Evolutionary conservation across 2,888 invertebrate genomes (phyloP), one percentile per base, ranked within the genome.

Genomic region (Scaptomyza caliginosa): DNA sequence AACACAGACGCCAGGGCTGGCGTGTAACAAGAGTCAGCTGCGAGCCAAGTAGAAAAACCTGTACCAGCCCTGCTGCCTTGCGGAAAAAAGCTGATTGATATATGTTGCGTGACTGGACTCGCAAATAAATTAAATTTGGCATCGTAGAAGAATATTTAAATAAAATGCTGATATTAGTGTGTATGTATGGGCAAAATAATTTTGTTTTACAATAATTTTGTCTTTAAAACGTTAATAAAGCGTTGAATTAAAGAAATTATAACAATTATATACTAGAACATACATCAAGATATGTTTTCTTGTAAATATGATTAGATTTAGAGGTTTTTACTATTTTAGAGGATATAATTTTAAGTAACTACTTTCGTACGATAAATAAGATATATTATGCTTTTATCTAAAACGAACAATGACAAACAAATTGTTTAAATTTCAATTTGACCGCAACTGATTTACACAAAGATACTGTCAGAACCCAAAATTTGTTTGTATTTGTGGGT

Each of bases 401-500:
- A 64, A 70, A 69, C 71, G 76, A 78, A 79, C 75, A 88, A 88
- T 83, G 74, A 73, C 71, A 79, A 76, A 86, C 88, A 89, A 88
- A 88, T 89, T 88, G 82, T 76, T 69, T 76, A 81, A 75, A 86
- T 86, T 77, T 85, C 74, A 83, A 78, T 80, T 76, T 74, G 71
- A 87, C 73, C 84, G 69, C 68, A 77, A 58, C 38, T 42, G 52
- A 57, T 73, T 46, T 34, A 56, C 36, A 21, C 39, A 32, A 45
- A 64, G 65, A 81, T 58, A 69, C 46, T 54, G 71, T 58, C 51
- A 30, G 69, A 43, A 54, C 21, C 28, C 28, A 16, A 46, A 13
- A 48, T 50, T 19, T 38, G 54, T 55, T 72, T 68, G 74, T 55
- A 28, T 45, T 48, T 74, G 74, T 63, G 64, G 64, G 54, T 54